Evolutionary conservation across 2,797 vertebrate species (phyloP).

Genomic region (Alectoris magna): DNA sequence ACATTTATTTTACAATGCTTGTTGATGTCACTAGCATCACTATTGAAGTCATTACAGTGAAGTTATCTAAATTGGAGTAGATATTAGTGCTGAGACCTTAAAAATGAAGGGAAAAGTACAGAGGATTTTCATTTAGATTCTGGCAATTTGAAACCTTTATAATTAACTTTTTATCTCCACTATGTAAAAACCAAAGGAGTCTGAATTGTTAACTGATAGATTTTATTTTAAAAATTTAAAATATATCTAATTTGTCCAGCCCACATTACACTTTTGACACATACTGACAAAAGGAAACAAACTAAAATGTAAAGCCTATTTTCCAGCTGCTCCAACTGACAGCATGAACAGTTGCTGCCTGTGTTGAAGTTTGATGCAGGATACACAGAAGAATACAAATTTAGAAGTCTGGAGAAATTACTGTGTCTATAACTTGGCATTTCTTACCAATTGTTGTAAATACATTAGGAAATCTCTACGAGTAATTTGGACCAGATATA

Average conservation of each 20-base stretch:
- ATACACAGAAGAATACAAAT: background rate
- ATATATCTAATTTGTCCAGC: background rate
- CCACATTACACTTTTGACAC: background rate
- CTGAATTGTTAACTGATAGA: background rate
- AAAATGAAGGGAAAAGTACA: background rate
- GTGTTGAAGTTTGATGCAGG: background rate
- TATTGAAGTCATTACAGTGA: background rate
- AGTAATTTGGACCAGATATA: too few relatives aligned
- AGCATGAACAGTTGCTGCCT: background rate
- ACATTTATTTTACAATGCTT: background rate
- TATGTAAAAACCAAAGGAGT: background rate
- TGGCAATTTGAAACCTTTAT: background rate
- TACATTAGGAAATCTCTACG: too few relatives aligned
- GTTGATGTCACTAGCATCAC: background rate
- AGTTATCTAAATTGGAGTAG: background rate
- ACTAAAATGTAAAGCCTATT: background rate
- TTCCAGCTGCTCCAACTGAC: background rate
- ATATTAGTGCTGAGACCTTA: background rate
- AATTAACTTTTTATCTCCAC: background rate
- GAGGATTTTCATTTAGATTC: background rate
- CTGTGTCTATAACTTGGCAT: too few relatives aligned
- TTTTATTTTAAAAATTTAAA: background rate
- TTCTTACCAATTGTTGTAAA: too few relatives aligned
- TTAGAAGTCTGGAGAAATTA: background rate
- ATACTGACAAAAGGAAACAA: background rate